These are phyloP conservation scores for Theropithecus gelada DNA, from an alignment of 2,113 vertebrate genomes.

Conservation along the genomic window DNA sequence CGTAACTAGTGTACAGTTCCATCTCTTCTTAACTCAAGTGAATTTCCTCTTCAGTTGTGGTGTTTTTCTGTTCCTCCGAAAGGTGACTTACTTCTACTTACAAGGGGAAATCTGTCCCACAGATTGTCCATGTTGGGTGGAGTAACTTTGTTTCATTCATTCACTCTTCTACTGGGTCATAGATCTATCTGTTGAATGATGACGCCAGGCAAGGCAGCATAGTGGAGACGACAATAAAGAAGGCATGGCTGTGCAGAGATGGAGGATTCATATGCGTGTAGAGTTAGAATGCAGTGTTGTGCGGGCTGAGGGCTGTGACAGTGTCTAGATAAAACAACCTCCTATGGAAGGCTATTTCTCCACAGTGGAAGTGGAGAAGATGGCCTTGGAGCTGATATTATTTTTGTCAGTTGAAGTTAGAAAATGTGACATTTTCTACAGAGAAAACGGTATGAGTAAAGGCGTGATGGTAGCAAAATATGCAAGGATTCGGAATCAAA, in stretches of 20 bases:
- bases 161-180: neutral
- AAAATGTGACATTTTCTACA: neutral
- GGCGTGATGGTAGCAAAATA: neutral
- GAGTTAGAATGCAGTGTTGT: too few species aligned
- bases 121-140: neutral
- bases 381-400: neutral
- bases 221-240: neutral
- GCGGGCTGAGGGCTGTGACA: neutral
- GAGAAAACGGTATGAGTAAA: neutral
- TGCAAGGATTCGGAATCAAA: neutral
- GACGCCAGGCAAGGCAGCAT: neutral
- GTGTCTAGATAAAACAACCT: neutral
- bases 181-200: neutral
- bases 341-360: neutral
- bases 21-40: neutral
- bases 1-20: neutral
- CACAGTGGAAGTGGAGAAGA: neutral
- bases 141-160: neutral
- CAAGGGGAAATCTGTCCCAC: neutral
- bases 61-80: constrained; percentile 10
- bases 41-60: neutral
- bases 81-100: neutral
- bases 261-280: fast-evolving
- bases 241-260: neutral
- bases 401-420: neutral